Conservation (phyloP, 2,797 vertebrate species). For the Myotis findleyi region DNA sequence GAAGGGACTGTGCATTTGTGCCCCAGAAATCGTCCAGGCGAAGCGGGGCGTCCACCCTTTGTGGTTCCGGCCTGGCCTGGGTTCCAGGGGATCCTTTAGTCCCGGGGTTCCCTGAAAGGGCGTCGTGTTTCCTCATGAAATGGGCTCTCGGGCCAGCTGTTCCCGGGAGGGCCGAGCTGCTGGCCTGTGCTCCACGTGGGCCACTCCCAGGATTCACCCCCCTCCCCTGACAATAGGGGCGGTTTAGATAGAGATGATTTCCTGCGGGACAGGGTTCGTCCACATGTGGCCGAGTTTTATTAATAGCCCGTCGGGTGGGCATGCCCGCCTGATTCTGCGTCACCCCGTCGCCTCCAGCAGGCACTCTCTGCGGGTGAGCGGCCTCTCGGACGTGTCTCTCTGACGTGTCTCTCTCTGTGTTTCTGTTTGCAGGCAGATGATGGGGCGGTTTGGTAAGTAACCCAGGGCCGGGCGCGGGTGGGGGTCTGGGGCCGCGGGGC, state of each 20-base stretch:
- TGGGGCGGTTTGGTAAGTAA: slow-evolving; percentile 96
- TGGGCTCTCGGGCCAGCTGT: too few species aligned
- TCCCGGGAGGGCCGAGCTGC: fast-evolving
- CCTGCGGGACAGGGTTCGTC: fast-evolving
- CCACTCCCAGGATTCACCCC: fast-evolving
- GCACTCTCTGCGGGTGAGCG: too few species aligned
- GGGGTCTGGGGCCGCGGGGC: fast-evolving
- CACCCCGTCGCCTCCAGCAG: fast-evolving
- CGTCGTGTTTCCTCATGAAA: fast-evolving
- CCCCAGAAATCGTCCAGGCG: not conserved
- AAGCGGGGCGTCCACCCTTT: fast-evolving
- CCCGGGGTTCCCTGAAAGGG: not conserved
- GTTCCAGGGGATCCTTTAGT: not conserved
- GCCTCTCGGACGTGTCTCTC: too few species aligned
- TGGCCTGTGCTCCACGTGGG: fast-evolving
- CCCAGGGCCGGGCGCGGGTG: not conserved
- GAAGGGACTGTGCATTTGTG: not conserved
- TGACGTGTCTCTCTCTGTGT: slow-evolving; percentile 32
- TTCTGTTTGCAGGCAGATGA: slow-evolving; percentile 94
- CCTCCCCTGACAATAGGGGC: fast-evolving
- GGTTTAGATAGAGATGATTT: fast-evolving
- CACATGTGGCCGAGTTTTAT: fast-evolving
- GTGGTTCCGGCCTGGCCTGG: fast-evolving
- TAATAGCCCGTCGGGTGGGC: not conserved
- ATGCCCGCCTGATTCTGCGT: fast-evolving